Conservation (phyloP, 2,113 vertebrate genomes). For the Dromaius novaehollandiae region DNA sequence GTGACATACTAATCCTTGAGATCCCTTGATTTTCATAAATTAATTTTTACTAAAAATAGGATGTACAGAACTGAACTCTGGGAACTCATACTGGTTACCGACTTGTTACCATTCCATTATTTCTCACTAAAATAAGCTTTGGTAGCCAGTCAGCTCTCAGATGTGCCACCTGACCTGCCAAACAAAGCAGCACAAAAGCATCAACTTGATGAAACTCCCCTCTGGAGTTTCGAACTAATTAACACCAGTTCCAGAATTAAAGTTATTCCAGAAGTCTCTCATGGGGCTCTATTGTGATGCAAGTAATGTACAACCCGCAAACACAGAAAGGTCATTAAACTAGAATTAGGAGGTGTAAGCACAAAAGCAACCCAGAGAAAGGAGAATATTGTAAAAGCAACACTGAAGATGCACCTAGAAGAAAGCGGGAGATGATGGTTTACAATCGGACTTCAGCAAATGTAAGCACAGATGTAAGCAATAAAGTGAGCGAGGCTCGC, state of each 20-base stretch:
- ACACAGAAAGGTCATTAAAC: conserved; percentile 34
- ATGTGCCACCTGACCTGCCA: background rate
- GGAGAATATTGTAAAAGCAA: background rate
- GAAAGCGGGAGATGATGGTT: background rate
- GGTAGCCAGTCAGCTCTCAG: background rate
- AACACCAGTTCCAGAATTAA: background rate
- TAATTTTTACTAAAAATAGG: background rate
- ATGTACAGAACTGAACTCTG: background rate
- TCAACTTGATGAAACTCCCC: background rate
- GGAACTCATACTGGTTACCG: background rate
- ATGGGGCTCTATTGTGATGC: background rate
- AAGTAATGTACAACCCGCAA: background rate
- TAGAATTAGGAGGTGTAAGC: conserved; percentile 21
- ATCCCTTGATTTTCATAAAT: background rate
- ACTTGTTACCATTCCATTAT: background rate
- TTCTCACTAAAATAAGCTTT: background rate
- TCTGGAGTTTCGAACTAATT: background rate
- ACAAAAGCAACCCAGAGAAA: background rate
- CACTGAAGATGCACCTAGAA: background rate
- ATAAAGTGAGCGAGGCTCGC: too few relatives aligned
- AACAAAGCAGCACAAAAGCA: background rate
- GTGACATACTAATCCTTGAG: background rate
- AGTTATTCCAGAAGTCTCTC: background rate
- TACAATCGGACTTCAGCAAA: background rate
- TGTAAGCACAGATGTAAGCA: background rate